Evolutionary conservation across 2,797 vertebrate species (phyloP).

Genomic region (Pelobates cultripes): DNA sequence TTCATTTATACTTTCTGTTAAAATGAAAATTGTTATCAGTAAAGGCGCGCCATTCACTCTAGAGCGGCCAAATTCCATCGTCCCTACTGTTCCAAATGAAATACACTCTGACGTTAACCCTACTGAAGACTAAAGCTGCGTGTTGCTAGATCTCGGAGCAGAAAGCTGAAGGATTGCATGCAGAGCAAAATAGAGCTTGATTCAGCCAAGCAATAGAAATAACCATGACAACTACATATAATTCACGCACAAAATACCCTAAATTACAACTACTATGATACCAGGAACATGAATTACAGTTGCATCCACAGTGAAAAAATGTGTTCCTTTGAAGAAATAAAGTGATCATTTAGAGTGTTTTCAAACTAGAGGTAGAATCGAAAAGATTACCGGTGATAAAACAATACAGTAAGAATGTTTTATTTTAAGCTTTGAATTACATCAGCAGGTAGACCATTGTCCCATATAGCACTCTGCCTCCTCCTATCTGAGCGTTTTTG

Average conservation of each 20-base stretch:
- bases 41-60: no score
- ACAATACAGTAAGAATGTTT: conserved; percentile 43
- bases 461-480: conserved; percentile 43
- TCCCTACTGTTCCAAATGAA: background rate
- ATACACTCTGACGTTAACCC: conserved; percentile 3
- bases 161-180: background rate
- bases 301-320: conserved; percentile 35
- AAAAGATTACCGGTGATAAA: conserved; percentile 51
- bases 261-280: conserved; percentile 50
- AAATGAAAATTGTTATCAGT: no score
- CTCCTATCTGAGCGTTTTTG: conserved; percentile 42
- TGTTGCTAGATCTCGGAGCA: conserved; percentile 1
- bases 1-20: no score
- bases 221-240: conserved; percentile 54
- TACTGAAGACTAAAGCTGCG: background rate
- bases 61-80: background rate
- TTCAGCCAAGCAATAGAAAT: conserved; percentile 36
- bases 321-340: conserved; percentile 33
- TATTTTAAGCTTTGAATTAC: conserved; percentile 53
- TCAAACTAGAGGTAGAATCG: conserved; percentile 32
- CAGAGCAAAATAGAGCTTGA: conserved; percentile 34
- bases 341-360: conserved; percentile 50
- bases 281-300: conserved; percentile 43
- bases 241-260: conserved; percentile 49
- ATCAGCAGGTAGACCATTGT: conserved; percentile 49